Conservation (phyloP, 92 coral and sea anemone genomes). For the Zoanthus gigantus region DNA sequence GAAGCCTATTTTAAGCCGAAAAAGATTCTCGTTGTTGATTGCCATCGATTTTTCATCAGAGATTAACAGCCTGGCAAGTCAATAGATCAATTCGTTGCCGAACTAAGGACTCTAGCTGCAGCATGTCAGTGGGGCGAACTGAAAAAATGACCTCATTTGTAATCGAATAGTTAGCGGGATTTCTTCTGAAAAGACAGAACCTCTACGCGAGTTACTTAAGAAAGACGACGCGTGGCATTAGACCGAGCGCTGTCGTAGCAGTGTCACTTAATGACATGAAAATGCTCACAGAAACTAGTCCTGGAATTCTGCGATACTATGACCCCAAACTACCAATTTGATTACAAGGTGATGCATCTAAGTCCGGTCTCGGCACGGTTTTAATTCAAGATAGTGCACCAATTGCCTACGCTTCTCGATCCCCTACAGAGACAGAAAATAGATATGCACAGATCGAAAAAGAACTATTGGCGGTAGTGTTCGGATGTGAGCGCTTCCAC, state of each 20-base stretch:
- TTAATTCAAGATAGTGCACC: not conserved
- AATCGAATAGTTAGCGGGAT: too few relatives aligned
- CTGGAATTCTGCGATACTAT: not conserved
- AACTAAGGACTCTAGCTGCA: too few relatives aligned
- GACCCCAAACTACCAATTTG: not conserved
- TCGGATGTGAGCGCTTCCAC: not conserved
- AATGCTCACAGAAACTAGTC: too few relatives aligned
- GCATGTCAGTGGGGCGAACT: too few relatives aligned
- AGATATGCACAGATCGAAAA: not conserved
- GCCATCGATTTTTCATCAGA: too few relatives aligned
- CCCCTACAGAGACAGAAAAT: not conserved
- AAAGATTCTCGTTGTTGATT: too few relatives aligned
- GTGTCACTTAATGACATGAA: not conserved
- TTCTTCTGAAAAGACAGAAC: too few relatives aligned
- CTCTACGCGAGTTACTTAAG: not conserved
- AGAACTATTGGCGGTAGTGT: not conserved
- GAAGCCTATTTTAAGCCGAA: too few relatives aligned
- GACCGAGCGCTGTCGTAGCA: not conserved
- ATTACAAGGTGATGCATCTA: not conserved
- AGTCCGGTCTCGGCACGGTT: not conserved
- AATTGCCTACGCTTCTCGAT: not conserved
- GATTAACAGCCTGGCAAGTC: too few relatives aligned
- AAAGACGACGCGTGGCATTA: too few relatives aligned
- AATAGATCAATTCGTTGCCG: too few relatives aligned
- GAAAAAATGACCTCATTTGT: too few relatives aligned